Evolutionary conservation across 2,888 invertebrate species (phyloP).

Genomic region (Criorhina ranunculi): DNA sequence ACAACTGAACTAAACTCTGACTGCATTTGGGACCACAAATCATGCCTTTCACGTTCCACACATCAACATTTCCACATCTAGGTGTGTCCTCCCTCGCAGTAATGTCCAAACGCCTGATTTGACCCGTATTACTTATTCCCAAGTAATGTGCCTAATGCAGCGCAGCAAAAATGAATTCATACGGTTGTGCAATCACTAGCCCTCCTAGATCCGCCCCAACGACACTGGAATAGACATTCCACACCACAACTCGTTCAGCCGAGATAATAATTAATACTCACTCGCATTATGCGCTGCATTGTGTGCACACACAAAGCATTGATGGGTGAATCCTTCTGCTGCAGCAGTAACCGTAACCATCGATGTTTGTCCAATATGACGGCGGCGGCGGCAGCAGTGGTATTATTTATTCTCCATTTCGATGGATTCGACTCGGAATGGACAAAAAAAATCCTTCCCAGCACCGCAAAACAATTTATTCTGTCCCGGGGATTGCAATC

Average conservation of each 20-base stretch:
- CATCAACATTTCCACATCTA: not conserved
- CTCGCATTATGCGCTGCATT: constrained; percentile 50
- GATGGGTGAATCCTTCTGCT: constrained; percentile 4
- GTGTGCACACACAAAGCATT: not conserved
- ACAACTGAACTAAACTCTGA: too few species aligned
- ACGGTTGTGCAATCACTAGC: constrained; percentile 33
- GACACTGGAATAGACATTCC: not conserved
- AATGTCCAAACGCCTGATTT: constrained; percentile 55
- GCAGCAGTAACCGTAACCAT: constrained; percentile 48
- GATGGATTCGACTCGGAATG: constrained; percentile 1
- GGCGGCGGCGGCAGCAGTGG: constrained; percentile 17
- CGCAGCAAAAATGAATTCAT: constrained; percentile 69
- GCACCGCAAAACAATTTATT: constrained; percentile 69
- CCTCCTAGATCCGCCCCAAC: not conserved
- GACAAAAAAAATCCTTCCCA: constrained; percentile 42
- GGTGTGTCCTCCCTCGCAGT: constrained; percentile 44
- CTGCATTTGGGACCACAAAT: too few species aligned
- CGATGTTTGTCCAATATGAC: constrained; percentile 72
- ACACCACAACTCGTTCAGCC: constrained; percentile 16
- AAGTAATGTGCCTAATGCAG: constrained; percentile 67
- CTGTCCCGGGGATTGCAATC: constrained; percentile 44
- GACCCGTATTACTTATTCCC: constrained; percentile 53
- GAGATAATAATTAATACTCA: constrained; percentile 67
- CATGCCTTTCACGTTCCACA: too few species aligned
- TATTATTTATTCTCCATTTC: constrained; percentile 50